Base-by-base conservation (phyloP, 2,797 vertebrate genomes). In the Harpia harpyja region DNA sequence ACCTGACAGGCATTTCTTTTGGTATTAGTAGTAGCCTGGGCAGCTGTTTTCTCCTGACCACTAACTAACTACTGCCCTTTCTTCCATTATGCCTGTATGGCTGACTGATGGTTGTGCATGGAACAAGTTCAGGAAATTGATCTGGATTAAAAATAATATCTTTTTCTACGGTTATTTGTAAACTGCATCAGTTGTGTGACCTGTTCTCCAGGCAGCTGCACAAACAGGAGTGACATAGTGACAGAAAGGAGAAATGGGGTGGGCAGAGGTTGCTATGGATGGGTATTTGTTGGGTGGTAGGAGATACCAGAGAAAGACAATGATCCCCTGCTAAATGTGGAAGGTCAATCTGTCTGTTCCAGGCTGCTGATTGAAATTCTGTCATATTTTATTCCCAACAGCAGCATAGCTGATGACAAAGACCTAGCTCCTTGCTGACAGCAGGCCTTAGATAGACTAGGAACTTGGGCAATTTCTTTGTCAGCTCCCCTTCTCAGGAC, bases 101-200 rank as follows among this genome's bases (percentile, higher is more conserved):
- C 53, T 28, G 10, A 85, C 41, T 51, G 68, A 89, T n/a, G 21
- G 44, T 35, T 68, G 41, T 48, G 39, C 30, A 4, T 4, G 1
- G 30, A 92, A 82, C 22, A 88, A 81, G 63, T 94, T 65, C 65
- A 93, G 94, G 75, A 88, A 88, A 92, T 68, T 88, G 48, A 78
- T 93, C 77, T 81, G 53, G n/a, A 84, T 90, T 95, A 65, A 90
- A 96, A 92, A 72, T 65, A 81, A 69, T 39, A 13, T 82, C 5
- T 75, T 92, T 86, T 84, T 59, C 41, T 64, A 16, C 23, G 35
- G 57, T 73, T 92, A 68, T 75, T 76, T 85, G 68, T 85, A 54
- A 95, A 14, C 32, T 76, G 35, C 46, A 61, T 81, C 44, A 43
- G 54, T 39, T 51, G 43, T 14, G 49, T 78, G 49, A 72, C 67